A percentile compares a stretch with the other conserved stretches of the same genome.
These are phyloP conservation scores for Gymnocypris eckloni DNA, from an alignment of 2,797 vertebrate species.

Conservation along the genomic window DNA sequence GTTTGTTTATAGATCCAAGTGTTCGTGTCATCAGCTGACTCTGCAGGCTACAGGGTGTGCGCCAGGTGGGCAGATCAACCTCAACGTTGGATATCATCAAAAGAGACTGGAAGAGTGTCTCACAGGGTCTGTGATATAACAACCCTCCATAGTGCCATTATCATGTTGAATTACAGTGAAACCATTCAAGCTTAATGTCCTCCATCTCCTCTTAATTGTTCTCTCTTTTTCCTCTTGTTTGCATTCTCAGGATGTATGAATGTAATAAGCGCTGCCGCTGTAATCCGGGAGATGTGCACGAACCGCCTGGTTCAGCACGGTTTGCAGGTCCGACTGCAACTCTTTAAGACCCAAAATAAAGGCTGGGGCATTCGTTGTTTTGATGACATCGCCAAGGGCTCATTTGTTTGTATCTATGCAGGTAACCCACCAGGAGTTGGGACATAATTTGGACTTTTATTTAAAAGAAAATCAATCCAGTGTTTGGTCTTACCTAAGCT, in stretches of 20 bases:
- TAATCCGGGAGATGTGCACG: slow-evolving; percentile 87
- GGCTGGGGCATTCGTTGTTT: slow-evolving; percentile 99
- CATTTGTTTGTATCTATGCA: slow-evolving; percentile 98
- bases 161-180: background rate
- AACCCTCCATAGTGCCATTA: too few species aligned
- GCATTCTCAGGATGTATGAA: slow-evolving; percentile 89
- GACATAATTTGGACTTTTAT: background rate
- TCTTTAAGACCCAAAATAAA: slow-evolving; percentile 99
- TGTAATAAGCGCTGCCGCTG: slow-evolving; percentile 95
- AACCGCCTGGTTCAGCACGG: slow-evolving; percentile 96
- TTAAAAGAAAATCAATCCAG: background rate
- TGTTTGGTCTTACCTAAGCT: background rate
- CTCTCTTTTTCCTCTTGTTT: background rate
- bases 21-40: slow-evolving; percentile 95
- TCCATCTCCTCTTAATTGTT: background rate
- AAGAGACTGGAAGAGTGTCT: slow-evolving; percentile 96
- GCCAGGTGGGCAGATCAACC: slow-evolving; percentile 89
- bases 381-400: slow-evolving; percentile 96
- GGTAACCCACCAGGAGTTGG: slow-evolving; percentile 72
- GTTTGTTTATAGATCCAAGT: slow-evolving; percentile 83
- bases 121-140: slow-evolving; percentile 82
- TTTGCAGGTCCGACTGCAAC: slow-evolving; percentile 94
- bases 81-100: slow-evolving; percentile 87
- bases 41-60: slow-evolving; percentile 93
- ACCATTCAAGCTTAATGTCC: background rate